Conservation (phyloP, 2,113 vertebrate species). For the Anseranas semipalmata region DNA sequence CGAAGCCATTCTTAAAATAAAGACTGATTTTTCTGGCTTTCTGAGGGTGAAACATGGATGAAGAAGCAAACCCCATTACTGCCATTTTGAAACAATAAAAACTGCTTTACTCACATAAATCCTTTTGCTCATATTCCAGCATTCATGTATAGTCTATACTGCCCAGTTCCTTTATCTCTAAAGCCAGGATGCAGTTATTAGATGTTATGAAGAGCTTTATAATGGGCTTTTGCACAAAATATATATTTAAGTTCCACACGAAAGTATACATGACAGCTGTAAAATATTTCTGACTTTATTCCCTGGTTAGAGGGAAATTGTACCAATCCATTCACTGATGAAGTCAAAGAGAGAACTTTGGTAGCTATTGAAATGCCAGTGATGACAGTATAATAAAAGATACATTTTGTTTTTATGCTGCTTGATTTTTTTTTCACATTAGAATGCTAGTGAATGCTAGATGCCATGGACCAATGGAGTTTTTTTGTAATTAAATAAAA, state of each 20-base stretch:
- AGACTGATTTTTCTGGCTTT: background rate
- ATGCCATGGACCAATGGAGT: background rate
- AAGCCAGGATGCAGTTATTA: background rate
- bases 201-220: background rate
- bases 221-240: background rate
- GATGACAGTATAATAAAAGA: background rate
- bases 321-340: background rate
- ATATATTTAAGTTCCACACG: background rate
- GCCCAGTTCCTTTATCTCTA: background rate
- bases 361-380: background rate
- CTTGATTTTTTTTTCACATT: background rate
- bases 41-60: background rate
- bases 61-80: background rate
- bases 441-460: background rate
- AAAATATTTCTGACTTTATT: slow-evolving; percentile 10
- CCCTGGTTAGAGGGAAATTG: background rate
- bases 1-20: background rate
- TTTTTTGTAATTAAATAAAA: background rate
- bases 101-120: background rate
- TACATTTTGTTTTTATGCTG: accelerated
- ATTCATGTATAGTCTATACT: background rate
- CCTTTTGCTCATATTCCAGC: background rate
- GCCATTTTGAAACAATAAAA: background rate
- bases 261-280: background rate
- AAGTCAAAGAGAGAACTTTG: background rate